Evolutionary conservation across 2,113 vertebrate genomes (phyloP), one percentile per base, ranked within the genome.

Genomic region (Tringa solitaria): DNA sequence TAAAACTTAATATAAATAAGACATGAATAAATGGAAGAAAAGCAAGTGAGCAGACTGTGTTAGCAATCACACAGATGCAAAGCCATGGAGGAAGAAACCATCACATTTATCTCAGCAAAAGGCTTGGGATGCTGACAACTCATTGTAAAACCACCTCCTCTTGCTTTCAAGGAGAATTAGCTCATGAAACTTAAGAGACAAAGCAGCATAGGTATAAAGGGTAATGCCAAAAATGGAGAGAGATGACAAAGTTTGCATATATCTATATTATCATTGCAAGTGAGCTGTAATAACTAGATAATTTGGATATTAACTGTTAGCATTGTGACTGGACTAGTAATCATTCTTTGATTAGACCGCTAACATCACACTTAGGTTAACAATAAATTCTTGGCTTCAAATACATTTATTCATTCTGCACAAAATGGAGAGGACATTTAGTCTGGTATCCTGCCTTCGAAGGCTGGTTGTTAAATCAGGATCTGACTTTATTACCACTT

Each of bases 161-260:
- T 37, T 74, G 41, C 39, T 53, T 76, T 35, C 69, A 65, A 70
- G 59, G 37, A 67, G 65, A 78, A 67, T 10, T 32, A 78, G 21
- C 13, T 70, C 17, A 4, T 20, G 21, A 59, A 70, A 18, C 4
- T 32, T 23, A 28, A 27, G 14, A 77, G 19, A 23, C 60, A 59
- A 59, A 54, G 37, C 24, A 79, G 20, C 35, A 57, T 5, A 4
- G 30, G 23, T 78, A 76, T 16, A 84, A 84, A 54, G 14, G n/a
- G 30, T 2, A 73, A 50, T 22, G 3, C 2, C n/a, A 76, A 63
- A 75, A 73, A 16, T 0, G 0, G 15, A 26, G 48, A 51, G 14
- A 65, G 8, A 59, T 21, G 3, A 50, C 9, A 63, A 63, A 46
- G 14, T 69, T 43, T 27, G 8, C 14, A 45, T 3, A 0, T 43